phyloP scores from a whole-genome alignment of 1,140 invertebrate species.

The Phthorimaea operculella region DNA sequence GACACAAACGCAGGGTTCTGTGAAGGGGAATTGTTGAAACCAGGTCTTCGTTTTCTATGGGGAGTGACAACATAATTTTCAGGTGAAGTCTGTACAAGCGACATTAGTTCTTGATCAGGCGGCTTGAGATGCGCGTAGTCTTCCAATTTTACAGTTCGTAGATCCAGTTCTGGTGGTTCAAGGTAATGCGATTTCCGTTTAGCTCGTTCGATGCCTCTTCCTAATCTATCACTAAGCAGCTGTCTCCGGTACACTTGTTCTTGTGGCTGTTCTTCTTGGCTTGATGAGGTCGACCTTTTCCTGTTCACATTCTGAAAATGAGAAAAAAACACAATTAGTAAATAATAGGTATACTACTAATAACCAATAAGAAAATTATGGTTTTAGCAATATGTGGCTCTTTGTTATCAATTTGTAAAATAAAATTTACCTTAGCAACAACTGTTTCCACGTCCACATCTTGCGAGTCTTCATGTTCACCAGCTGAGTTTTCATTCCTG shows the following conservation, averaged over 20 bases:
- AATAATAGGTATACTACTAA: conserved; percentile 11
- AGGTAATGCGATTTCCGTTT: conserved; percentile 74
- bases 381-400: no score
- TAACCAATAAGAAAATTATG: conserved; percentile 6
- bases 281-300: conserved; percentile 64
- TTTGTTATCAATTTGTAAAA: conserved; percentile 17
- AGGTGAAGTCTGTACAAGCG: conserved; percentile 73
- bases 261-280: conserved; percentile 61
- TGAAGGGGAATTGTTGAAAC: conserved; percentile 85
- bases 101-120: conserved; percentile 72
- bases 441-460: conserved; percentile 65
- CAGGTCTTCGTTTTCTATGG: conserved; percentile 82
- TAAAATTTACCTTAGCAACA: conserved; percentile 51
- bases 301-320: conserved; percentile 51
- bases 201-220: conserved; percentile 68
- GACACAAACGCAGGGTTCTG: conserved; percentile 88
- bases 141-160: conserved; percentile 68
- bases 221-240: conserved; percentile 65
- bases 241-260: conserved; percentile 60
- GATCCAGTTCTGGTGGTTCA: conserved; percentile 71
- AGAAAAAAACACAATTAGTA: conserved; percentile 3
- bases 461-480: conserved; percentile 62
- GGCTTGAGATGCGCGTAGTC: conserved; percentile 70
- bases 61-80: conserved; percentile 86
- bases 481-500: conserved; percentile 54